Base-by-base conservation (phyloP, 53 echinoderm and acorn worm species). In the Pentamera pediparva region DNA sequence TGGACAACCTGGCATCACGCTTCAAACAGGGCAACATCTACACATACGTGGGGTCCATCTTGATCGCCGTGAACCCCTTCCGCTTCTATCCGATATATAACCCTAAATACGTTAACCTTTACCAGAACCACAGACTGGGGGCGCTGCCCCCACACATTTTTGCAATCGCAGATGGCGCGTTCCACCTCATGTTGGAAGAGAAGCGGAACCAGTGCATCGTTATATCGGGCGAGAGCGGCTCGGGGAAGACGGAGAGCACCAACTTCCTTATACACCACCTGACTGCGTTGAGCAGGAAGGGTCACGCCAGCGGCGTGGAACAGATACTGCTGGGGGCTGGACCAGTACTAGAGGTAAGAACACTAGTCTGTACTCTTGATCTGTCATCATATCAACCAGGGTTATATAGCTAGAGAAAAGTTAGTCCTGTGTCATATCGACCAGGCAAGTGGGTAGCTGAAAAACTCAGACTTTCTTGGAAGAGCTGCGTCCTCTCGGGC, bases 221-320 rank as follows among this genome's bases (percentile, higher is more conserved):
- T 58, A 98, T 98, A 54, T 98, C 98, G 9, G 98, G 98, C 28
- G 98, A 98, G 53, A 98, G 98, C 55, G 98, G 98, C 24, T 98
- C 98, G 22, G 98, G 98, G 19, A 98, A 98, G 64, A 98, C 98
- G 19, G 98, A 98, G 74, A 90, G 91, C 62, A 98, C 98, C 15
- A 98, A 91, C 48, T 71, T 98, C 12, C 59, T 98, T 31, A 87
- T 91, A 48, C 91, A 98, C 31, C 98, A 98, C 56, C 84, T 98
- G 79, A 98, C 98, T 1, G 98, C 98, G 6, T 67, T 98, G 65
- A 98, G 98, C 65, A 91, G 88, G 32, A 98, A 91, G 65, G 98
- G 96, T 15, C 85, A 83, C 56, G 98, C 91, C 27, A 91, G 89
- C 35, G 98, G 98, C 35, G 90, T 98, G 12, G 98, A 98, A 61